Base-by-base conservation (phyloP, 2,888 invertebrate species). In the Metellina segmentata region DNA sequence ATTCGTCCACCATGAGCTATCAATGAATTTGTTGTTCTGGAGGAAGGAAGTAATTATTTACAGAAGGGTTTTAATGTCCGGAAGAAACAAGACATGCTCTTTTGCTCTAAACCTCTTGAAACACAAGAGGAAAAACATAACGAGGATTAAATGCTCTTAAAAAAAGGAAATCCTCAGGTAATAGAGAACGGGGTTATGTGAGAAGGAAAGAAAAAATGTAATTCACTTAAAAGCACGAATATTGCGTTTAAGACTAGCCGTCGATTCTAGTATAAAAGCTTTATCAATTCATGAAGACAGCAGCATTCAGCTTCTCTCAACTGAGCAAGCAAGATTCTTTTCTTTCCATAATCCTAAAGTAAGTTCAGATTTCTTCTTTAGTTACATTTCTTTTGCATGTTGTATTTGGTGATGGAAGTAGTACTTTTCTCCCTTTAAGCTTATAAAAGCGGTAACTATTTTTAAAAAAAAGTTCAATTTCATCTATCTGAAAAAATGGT, bases 111-210 rank as follows among this genome's bases (percentile, higher is more conserved):
- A 34, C 71, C 7, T 71, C 7, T n/a, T 13, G 48, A 81, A 48
- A 9, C 11, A 70, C 48, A 7, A 70, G 7, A 6, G 52, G 51
- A 51, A 77, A 77, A 77, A 51, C 6, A 51, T 9, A 16, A 7
- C 8, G 0, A n/a, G 70, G 81, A 61, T 81, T 81, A 81, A 8
- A 7, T 48, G 6, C 20, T 52, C 53, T 51, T 49, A 13, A 16
- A 75, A 49, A 81, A n/a, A 19, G 85, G 85, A 85, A 85, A 85
- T 85, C n/a, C 7, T 20, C n/a, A 61, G 75, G 85, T 85, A 61
- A 85, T 75, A 85, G 74, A 75, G 85, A 20, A 85, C 85, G 49
- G 19, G 48, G n/a, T 74, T 74, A 52, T 75, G 48, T 16, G 7
- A 74, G 13, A n/a, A 49, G 71, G 74, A 85, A 49, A 16, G n/a